Evolutionary conservation across 2,797 vertebrate genomes (phyloP), one percentile per base, ranked within the genome.

Genomic region (Caiman crocodilus): DNA sequence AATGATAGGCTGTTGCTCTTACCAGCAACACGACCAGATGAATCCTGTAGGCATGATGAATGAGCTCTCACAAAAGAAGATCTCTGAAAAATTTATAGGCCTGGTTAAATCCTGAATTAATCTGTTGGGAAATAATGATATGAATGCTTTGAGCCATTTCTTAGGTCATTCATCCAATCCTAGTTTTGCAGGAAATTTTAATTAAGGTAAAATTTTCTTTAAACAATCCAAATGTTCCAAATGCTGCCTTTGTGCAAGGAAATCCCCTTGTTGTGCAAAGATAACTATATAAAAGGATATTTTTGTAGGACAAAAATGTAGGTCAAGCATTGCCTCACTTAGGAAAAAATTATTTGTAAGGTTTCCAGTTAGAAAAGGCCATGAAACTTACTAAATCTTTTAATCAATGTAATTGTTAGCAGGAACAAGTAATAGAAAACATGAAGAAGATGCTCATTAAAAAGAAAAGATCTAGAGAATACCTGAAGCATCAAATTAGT

Each of bases 191-290:
- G 82, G n/a, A 35, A 79, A 12, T 88, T 26, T 83, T 92, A 69
- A 21, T 80, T 8, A 78, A 80, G 28, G 14, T 75, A n/a, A 18
- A 76, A 5, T 74, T 89, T 80, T 75, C 25, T 84, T 90, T 75
- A 92, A 92, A 76, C 82, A 26, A 26, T 90, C 82, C 4, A 73
- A 80, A 35, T 61, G 87, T 88, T n/a, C 30, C 84, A 75, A 63
- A 91, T 89, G 26, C 23, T 63, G 90, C 2, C 11, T 85, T 73
- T 4, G 26, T 55, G 3, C 58, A 73, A 42, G 26, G 71, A 21
- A 1, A 83, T 90, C 32, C 90, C 25, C n/a, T 91, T 1, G 0
- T 35, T 76, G 17, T 86, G 35, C 28, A 87, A 75, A 14, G 2
- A 16, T 50, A 83, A 1, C 14, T 1, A 0, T 28, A 64, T n/a